Evolutionary conservation across 2,797 vertebrate genomes (phyloP).

Genomic region (Squalus acanthias): DNA sequence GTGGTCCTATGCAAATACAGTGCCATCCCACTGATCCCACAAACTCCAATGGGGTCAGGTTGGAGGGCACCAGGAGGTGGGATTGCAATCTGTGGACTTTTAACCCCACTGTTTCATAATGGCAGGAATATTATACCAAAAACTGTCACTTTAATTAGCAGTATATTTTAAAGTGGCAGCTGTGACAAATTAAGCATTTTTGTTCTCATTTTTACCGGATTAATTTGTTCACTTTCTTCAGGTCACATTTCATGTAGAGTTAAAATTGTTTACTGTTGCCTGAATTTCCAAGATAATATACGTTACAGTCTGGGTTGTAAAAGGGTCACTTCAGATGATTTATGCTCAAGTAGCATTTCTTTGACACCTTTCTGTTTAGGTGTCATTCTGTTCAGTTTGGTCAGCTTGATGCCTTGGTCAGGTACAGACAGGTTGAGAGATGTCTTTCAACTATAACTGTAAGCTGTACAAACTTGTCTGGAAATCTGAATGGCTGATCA

Average conservation of each 20-base stretch:
- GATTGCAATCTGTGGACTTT: not conserved
- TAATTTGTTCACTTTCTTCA: not conserved
- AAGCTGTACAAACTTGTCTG: not conserved
- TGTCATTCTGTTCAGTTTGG: not conserved
- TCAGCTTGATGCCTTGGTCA: not conserved
- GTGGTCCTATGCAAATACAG: not conserved
- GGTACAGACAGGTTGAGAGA: not conserved
- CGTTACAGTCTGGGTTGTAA: not conserved
- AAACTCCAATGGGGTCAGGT: not conserved
- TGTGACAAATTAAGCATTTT: not conserved
- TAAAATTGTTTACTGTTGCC: not conserved
- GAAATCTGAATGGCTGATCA: not conserved
- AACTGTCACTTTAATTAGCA: not conserved
- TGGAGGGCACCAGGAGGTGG: not conserved
- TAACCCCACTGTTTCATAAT: not conserved
- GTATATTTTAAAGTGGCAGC: not conserved
- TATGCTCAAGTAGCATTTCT: not conserved
- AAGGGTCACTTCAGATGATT: not conserved
- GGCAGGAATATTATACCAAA: not conserved
- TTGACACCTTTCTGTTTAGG: not conserved
- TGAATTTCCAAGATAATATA: too few species aligned
- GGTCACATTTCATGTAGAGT: not conserved
- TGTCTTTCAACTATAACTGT: not conserved
- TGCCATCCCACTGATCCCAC: not conserved
- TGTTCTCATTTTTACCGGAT: not conserved